Evolutionary conservation across 2,888 invertebrate species (phyloP).

Genomic region (Sarcophaga subvicina): DNA sequence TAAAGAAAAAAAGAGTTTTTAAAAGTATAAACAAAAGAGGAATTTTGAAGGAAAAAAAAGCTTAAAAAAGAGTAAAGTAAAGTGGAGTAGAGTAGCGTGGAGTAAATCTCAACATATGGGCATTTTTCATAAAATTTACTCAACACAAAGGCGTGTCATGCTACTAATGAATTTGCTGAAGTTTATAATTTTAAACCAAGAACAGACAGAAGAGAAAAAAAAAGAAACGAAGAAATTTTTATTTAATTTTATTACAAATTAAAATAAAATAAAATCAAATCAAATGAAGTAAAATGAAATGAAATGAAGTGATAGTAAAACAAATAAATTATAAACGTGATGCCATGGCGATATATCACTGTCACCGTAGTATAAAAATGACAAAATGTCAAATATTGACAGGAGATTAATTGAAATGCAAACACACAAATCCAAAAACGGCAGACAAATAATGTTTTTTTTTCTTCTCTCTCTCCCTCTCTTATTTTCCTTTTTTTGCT

Average conservation of each 20-base stretch:
- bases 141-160: slow-evolving; percentile 59
- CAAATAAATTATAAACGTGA: slow-evolving; percentile 35
- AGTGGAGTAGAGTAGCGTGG: no score
- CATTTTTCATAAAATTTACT: slow-evolving; percentile 4
- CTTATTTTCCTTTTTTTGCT: slow-evolving; percentile 42
- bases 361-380: slow-evolving; percentile 70
- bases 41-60: background rate
- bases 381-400: slow-evolving; percentile 73
- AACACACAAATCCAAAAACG: slow-evolving; percentile 57
- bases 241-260: slow-evolving; percentile 14
- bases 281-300: slow-evolving; percentile 12
- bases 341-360: slow-evolving; percentile 71
- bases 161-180: slow-evolving; percentile 55
- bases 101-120: slow-evolving; percentile 32
- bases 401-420: slow-evolving; percentile 72
- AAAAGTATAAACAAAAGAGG: background rate
- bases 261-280: slow-evolving; percentile 29
- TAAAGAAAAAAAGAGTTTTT: background rate
- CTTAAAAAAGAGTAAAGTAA: no score
- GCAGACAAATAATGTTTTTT: slow-evolving; percentile 41
- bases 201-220: background rate
- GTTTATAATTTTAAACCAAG: background rate
- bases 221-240: background rate
- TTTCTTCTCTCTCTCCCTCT: background rate
- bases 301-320: background rate